Percentiles rank a stretch among this genome's conserved stretches.
These are phyloP conservation scores for Elmis aenea DNA, from an alignment of 2,888 invertebrate genomes.

Conservation along the genomic window DNA sequence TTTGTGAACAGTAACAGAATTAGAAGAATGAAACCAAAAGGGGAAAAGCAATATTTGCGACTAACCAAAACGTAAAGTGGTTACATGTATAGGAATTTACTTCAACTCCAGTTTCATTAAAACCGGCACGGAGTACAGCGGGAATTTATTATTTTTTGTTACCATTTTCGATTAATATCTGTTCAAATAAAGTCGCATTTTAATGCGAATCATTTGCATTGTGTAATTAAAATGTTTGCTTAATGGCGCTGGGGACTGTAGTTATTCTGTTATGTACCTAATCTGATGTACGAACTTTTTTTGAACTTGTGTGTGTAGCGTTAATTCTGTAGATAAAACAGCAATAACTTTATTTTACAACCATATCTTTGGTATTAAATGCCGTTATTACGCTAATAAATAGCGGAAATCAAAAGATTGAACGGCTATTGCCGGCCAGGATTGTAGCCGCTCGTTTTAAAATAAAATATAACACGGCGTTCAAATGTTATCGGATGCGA, in stretches of 20 bases:
- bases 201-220: constrained; percentile 25
- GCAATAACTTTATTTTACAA: constrained; percentile 7
- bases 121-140: constrained; percentile 3
- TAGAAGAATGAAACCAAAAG: constrained; percentile 5
- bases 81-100: constrained; percentile 8
- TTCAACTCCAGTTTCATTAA: constrained; percentile 11
- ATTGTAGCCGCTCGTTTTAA: not conserved
- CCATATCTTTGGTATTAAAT: constrained; percentile 9
- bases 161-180: constrained; percentile 22
- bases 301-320: too few species aligned
- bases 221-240: constrained; percentile 28
- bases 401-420: constrained; percentile 3
- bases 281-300: too few species aligned
- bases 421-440: not conserved
- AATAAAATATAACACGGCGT: constrained; percentile 1
- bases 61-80: constrained; percentile 5
- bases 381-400: constrained; percentile 11
- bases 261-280: too few species aligned
- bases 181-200: constrained; percentile 20
- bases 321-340: constrained; percentile 17
- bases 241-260: constrained; percentile 16
- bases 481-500: not conserved
- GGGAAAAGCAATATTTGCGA: constrained; percentile 1
- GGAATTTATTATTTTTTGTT: constrained; percentile 11
- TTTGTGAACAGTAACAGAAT: constrained; percentile 3